phyloP scores from a whole-genome alignment of 2,888 invertebrate species.

The Troilus luridus region DNA sequence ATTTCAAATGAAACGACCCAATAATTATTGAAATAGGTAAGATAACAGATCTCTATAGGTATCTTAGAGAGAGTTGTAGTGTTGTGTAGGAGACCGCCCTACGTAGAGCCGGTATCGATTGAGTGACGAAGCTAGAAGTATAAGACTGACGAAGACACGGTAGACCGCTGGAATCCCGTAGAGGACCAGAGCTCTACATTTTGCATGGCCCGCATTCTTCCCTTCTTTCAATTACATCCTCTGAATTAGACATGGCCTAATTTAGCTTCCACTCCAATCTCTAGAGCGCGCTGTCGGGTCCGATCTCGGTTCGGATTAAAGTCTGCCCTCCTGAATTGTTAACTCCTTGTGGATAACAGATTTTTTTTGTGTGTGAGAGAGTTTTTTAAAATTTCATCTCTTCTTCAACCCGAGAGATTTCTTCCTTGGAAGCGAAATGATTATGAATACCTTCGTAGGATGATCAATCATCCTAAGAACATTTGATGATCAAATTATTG shows the following conservation, averaged over 20 bases:
- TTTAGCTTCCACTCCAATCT: conserved; percentile 19
- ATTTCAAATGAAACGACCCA: too few relatives aligned
- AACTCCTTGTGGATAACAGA: background rate
- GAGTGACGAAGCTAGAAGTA: background rate
- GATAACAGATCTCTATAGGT: background rate
- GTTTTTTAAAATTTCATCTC: background rate
- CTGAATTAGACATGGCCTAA: background rate
- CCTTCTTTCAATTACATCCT: conserved; percentile 15
- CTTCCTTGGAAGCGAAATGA: background rate
- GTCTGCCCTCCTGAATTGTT: background rate
- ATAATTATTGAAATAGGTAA: too few relatives aligned
- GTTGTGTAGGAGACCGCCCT: background rate
- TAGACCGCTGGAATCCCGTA: background rate
- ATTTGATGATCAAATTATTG: too few relatives aligned
- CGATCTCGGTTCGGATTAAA: background rate
- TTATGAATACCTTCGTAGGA: too few relatives aligned
- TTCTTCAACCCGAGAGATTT: background rate
- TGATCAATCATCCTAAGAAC: too few relatives aligned
- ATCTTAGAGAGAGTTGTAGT: background rate
- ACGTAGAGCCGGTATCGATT: background rate
- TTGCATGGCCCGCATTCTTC: background rate
- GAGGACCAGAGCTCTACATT: background rate
- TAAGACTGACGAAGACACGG: background rate
- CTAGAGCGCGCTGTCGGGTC: background rate
- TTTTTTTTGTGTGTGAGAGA: background rate